These are phyloP conservation scores for Brachionus paranguensis DNA, from an alignment of 1,140 invertebrate species.

Conservation along the genomic window DNA sequence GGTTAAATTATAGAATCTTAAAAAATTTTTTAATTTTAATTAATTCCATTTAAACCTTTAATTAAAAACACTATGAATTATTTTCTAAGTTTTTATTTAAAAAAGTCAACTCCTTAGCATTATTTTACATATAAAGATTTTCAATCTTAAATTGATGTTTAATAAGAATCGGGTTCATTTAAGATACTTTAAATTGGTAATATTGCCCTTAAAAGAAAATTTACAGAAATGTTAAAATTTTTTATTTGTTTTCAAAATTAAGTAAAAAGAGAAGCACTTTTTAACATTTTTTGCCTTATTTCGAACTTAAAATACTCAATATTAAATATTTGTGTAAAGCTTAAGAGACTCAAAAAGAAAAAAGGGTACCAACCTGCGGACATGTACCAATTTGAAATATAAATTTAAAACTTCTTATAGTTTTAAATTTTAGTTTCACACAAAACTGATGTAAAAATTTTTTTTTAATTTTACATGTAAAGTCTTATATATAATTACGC, in stretches of 20 bases:
- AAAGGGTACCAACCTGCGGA: neutral
- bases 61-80: neutral
- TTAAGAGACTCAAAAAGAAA: neutral
- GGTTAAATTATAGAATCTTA: neutral
- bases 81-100: neutral
- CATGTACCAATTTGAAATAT: neutral
- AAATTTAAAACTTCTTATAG: neutral
- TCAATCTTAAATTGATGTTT: neutral
- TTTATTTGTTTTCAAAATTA: neutral
- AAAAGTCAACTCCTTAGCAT: neutral
- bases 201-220: neutral
- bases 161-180: neutral
- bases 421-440: neutral
- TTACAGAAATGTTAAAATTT: neutral
- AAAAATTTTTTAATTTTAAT: neutral
- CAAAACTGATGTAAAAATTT: neutral
- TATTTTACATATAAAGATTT: neutral
- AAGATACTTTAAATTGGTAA: neutral
- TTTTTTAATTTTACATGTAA: neutral
- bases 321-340: neutral
- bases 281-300: neutral
- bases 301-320: neutral
- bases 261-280: neutral
- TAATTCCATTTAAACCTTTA: neutral
- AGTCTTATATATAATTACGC: neutral